Conservation (phyloP, 2,113 vertebrate species). For the Rynchops niger region DNA sequence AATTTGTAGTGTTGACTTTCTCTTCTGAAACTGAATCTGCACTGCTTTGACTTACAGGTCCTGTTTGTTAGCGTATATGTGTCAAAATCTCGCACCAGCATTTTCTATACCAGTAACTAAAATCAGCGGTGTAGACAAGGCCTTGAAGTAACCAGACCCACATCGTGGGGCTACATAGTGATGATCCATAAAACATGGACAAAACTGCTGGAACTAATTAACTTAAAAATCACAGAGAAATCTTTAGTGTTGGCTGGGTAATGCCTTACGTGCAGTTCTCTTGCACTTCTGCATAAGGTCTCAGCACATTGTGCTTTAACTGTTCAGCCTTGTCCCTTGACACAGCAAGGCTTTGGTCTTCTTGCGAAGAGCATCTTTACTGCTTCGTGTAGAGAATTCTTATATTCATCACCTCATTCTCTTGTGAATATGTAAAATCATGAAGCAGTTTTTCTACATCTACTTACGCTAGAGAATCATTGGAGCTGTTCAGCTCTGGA, state of each 20-base stretch:
- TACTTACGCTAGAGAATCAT: neutral
- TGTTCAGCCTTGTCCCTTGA: neutral
- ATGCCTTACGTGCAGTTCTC: neutral
- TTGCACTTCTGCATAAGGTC: neutral
- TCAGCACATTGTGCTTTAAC: neutral
- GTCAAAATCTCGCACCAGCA: neutral
- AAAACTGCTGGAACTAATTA: neutral
- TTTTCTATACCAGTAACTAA: neutral
- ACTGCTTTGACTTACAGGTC: neutral
- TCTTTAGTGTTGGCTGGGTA: neutral
- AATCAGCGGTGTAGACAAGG: neutral
- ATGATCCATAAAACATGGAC: neutral
- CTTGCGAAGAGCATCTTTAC: neutral
- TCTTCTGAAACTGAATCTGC: neutral
- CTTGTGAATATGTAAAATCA: neutral
- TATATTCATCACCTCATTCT: neutral
- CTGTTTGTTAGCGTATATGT: neutral
- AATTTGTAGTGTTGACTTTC: neutral
- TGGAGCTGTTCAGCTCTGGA: neutral
- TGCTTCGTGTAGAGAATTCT: neutral
- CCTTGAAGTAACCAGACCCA: neutral
- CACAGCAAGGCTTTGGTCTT: neutral
- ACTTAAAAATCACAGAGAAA: neutral
- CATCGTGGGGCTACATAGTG: neutral
- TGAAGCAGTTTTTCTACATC: neutral